phyloP scores from a whole-genome alignment of 2,888 invertebrate genomes.

The Drosophila seclusa region DNA sequence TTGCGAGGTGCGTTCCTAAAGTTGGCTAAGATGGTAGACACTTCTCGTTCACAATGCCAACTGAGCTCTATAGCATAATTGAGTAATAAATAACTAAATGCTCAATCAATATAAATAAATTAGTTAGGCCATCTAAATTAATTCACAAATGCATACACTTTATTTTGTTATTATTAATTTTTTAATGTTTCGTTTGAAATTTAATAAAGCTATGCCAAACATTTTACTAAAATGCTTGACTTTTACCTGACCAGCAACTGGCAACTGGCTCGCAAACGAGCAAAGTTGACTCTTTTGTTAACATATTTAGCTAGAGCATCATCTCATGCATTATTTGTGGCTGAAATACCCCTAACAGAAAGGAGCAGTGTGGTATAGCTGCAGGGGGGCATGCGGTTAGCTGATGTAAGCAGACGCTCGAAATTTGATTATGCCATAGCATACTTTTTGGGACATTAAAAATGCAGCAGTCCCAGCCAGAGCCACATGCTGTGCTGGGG shows the following conservation, averaged over 20 bases:
- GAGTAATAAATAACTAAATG: neutral
- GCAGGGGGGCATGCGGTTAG: slow-evolving; percentile 4
- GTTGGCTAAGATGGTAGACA: neutral
- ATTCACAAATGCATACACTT: neutral
- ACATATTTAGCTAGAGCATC: slow-evolving; percentile 2
- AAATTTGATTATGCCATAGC: slow-evolving; percentile 56
- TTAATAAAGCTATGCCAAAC: slow-evolving; percentile 15
- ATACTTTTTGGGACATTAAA: slow-evolving; percentile 58
- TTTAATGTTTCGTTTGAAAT: neutral
- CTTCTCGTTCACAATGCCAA: neutral
- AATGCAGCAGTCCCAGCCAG: slow-evolving; percentile 39
- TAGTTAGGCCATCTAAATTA: neutral
- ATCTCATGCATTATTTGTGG: slow-evolving; percentile 33
- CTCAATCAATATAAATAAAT: neutral
- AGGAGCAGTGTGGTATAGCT: neutral
- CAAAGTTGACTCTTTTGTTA: slow-evolving; percentile 7
- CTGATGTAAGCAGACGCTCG: slow-evolving; percentile 33
- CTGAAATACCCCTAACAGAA: neutral
- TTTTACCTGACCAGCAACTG: slow-evolving; percentile 5
- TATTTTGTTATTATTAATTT: neutral
- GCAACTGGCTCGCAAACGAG: slow-evolving; percentile 6
- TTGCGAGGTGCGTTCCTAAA: slow-evolving; percentile 16
- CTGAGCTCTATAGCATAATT: neutral
- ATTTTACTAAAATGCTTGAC: slow-evolving; percentile 1
- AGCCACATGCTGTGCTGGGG: neutral